Base-by-base conservation (phyloP, 2,888 invertebrate species). In the Pimpla rufipes region DNA sequence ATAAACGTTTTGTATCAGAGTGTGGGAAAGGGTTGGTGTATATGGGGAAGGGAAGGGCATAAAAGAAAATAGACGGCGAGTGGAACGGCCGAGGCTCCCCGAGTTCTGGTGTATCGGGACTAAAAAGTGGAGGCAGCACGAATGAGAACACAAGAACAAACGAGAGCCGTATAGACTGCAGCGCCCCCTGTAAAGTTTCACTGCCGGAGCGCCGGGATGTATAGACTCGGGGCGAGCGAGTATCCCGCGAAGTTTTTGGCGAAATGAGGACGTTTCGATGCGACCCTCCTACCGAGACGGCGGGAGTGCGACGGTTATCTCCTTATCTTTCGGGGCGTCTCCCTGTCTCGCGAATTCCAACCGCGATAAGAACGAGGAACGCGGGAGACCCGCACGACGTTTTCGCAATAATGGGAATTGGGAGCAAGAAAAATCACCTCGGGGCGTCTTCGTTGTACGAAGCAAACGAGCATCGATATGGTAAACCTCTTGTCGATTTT, bases 311-410 rank as follows among this genome's bases (percentile, higher is more conserved):
- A 57, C 52, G 73, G 77, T 83, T 80, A 74, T 83, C 80, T 80
- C 80, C 77, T 83, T 83, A 83, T 83, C 80, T 73, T 74, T 77
- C 74, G 13, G n/a, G 40, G 57, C 59, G 45, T 29, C 45, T 16
- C 18, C 68, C 80, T 80, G 77, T 80, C 74, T 83, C 80, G 62
- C 74, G 64, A 80, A 80, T 77, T 77, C 66, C 73, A 55, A 73
- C 70, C 64, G 64, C 73, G 83, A 83, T 83, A 83, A 83, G 80
- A 77, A 64, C 55, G 21, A 45, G 70, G 47, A 50, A 57, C 78
- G 62, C 47, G n/a, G 13, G 40, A 67, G 42, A 47, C 50, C 45
- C 47, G 11, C 50, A 21, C 52, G 5, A 18, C n/a, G n/a, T 13
- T 35, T 40, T 0, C 64, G 23, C 10, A 16, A 37, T 7, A 40